Evolutionary conservation across 2,113 vertebrate species (phyloP).

Genomic region (Pseudolaguvia tuberculata): DNA sequence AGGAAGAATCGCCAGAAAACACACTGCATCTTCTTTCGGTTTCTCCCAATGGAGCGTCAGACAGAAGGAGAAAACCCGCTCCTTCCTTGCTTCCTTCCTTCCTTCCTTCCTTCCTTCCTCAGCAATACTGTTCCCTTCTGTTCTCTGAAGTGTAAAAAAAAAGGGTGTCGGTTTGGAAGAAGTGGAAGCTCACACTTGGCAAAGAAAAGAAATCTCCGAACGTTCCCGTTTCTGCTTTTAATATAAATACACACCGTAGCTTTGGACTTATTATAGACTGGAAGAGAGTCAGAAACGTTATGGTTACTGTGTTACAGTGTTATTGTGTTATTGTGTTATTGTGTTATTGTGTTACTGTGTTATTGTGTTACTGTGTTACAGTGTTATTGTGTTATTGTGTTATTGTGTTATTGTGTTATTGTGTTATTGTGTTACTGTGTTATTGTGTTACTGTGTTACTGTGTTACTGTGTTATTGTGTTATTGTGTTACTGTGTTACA

Average conservation of each 20-base stretch:
- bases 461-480: too few species aligned
- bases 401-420: too few species aligned
- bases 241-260: conserved; percentile 20
- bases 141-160: conserved; percentile 66
- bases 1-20: conserved; percentile 20
- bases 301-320: too few species aligned
- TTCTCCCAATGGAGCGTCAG: conserved; percentile 54
- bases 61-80: conserved; percentile 53
- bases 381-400: too few species aligned
- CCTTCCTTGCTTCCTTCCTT: too few species aligned
- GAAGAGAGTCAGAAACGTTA: neutral
- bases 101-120: too few species aligned
- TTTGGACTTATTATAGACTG: neutral
- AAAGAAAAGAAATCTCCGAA: conserved; percentile 54
- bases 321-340: too few species aligned
- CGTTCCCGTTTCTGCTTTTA: conserved; percentile 58
- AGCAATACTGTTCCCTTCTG: conserved; percentile 30
- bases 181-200: conserved; percentile 65
- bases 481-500: too few species aligned
- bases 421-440: too few species aligned
- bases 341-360: too few species aligned
- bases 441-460: too few species aligned
- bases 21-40: conserved; percentile 41
- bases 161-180: conserved; percentile 64
- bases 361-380: too few species aligned